Conservation (phyloP, 1,140 invertebrate species). For the Holotrichia oblita region DNA sequence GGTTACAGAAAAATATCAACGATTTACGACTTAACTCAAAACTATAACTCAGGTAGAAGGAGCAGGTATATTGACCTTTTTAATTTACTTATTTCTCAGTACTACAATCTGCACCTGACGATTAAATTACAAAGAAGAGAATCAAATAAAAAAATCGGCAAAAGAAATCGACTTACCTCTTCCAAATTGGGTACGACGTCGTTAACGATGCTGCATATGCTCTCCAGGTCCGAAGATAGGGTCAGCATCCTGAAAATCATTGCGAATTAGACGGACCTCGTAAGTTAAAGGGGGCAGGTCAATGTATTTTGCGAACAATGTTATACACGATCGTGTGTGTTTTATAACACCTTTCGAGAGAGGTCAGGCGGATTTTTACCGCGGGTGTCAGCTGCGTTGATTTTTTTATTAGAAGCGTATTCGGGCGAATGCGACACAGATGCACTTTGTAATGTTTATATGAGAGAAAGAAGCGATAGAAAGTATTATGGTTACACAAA, state of each 20-base stretch:
- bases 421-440: not conserved
- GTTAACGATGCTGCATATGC: slow-evolving; percentile 83
- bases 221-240: slow-evolving; percentile 86
- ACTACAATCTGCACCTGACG: no score
- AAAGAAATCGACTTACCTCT: slow-evolving; percentile 75
- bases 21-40: no score
- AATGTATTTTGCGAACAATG: not conserved
- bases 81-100: no score
- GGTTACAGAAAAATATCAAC: no score
- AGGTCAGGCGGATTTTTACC: not conserved
- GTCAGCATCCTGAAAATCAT: slow-evolving; percentile 85
- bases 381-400: not conserved
- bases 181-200: slow-evolving; percentile 90
- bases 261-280: not conserved
- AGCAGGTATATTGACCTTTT: no score
- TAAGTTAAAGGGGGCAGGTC: not conserved
- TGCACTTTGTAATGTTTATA: not conserved
- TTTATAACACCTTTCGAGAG: not conserved
- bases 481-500: not conserved
- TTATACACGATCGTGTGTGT: not conserved
- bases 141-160: not conserved
- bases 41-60: no score
- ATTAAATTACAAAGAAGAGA: not conserved
- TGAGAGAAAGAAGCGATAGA: not conserved
- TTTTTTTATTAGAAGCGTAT: slow-evolving; percentile 1